phyloP scores from a whole-genome alignment of 2,888 invertebrate species.

The Protophormia terraenovae region DNA sequence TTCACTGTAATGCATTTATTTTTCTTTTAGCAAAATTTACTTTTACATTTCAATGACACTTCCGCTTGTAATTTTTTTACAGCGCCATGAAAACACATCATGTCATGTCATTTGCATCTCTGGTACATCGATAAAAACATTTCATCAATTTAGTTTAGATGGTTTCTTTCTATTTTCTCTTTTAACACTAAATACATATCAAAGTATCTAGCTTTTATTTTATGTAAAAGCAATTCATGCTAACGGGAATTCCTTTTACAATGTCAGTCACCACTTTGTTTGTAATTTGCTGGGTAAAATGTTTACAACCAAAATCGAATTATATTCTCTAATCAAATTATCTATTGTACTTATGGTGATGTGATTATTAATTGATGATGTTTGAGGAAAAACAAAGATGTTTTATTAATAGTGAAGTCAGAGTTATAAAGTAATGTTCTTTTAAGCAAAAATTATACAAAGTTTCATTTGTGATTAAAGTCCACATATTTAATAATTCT shows the following conservation, averaged over 20 bases:
- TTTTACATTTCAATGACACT: slow-evolving; percentile 24
- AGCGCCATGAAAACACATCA: neutral
- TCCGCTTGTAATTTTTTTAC: neutral
- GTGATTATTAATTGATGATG: slow-evolving; percentile 23
- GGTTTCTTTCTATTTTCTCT: neutral
- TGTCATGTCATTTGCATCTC: neutral
- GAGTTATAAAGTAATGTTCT: neutral
- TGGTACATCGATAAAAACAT: slow-evolving; percentile 22
- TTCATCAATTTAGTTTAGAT: slow-evolving; percentile 3
- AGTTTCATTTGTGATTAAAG: no score
- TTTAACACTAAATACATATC: neutral
- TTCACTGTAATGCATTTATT: neutral
- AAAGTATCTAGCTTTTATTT: neutral
- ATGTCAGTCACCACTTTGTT: neutral
- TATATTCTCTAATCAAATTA: slow-evolving; percentile 48
- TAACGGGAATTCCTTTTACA: slow-evolving; percentile 18
- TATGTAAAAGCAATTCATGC: neutral
- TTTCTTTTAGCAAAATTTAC: neutral
- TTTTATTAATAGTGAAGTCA: neutral
- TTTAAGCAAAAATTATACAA: no score
- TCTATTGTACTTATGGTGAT: neutral
- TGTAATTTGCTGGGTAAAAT: slow-evolving; percentile 7
- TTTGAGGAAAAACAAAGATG: neutral
- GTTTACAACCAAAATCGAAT: slow-evolving; percentile 50
- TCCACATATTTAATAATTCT: no score